Evolutionary conservation across 1,140 invertebrate genomes (phyloP).

Genomic region (Rhizoglyphus robini): DNA sequence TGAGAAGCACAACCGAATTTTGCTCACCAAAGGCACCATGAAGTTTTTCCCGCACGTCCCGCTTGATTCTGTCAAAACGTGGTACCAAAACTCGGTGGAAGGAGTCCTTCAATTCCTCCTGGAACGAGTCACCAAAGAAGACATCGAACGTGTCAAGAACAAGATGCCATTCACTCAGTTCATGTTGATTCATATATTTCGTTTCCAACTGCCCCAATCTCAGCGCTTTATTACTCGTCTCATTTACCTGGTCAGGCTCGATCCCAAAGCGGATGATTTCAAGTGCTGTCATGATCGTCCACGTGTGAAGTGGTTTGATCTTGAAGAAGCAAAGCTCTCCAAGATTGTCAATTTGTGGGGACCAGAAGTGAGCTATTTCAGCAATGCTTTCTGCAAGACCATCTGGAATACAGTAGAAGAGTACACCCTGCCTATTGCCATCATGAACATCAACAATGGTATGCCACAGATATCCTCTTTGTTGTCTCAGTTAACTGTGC

Average conservation of each 20-base stretch:
- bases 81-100: not conserved
- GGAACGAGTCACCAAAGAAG: not conserved
- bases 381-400: not conserved
- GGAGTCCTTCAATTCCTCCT: not conserved
- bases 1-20: not conserved
- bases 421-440: not conserved
- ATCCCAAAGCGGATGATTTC: not conserved
- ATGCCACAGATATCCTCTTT: constrained; percentile 14
- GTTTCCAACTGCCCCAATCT: constrained; percentile 7
- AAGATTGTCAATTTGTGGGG: not conserved
- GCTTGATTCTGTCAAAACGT: not conserved
- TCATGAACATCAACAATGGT: not conserved
- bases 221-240: not conserved
- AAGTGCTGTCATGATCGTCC: not conserved
- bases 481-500: not conserved
- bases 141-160: not conserved
- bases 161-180: not conserved
- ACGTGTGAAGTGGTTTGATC: not conserved
- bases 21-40: not conserved
- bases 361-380: not conserved
- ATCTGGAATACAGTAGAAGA: not conserved
- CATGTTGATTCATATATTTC: not conserved
- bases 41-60: not conserved
- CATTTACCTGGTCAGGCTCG: not conserved
- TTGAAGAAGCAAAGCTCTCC: not conserved